A percentile compares a stretch with the other conserved stretches of the same genome.
These are phyloP conservation scores for Tapirus indicus DNA, from an alignment of 2,797 vertebrate species.

Conservation along the genomic window DNA sequence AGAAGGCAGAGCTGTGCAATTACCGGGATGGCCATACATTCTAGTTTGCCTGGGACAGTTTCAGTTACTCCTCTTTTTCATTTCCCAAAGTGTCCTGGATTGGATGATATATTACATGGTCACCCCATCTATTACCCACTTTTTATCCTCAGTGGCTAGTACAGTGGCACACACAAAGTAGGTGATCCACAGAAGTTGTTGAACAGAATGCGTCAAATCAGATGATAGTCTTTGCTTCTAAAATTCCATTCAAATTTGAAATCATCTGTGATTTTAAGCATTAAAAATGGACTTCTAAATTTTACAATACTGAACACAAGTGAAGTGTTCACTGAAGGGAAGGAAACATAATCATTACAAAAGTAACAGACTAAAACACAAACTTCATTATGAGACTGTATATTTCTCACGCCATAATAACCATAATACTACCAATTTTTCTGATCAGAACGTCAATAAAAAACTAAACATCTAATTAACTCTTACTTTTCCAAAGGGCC, in stretches of 20 bases:
- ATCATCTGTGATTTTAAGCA: neutral
- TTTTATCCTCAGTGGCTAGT: neutral
- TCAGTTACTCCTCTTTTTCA: neutral
- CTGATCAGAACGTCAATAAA: neutral
- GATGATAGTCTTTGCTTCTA: neutral
- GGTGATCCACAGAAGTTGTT: neutral
- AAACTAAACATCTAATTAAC: neutral
- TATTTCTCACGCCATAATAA: neutral
- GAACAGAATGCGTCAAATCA: neutral
- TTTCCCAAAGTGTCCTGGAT: neutral
- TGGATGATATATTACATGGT: neutral
- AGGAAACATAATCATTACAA: neutral
- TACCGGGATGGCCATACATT: neutral
- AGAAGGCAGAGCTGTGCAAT: neutral
- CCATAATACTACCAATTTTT: neutral
- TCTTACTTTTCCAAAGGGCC: conserved; percentile 96
- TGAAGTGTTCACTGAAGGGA: neutral
- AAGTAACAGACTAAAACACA: conserved; percentile 14
- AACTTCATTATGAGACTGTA: neutral
- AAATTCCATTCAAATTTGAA: neutral
- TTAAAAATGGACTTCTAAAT: neutral
- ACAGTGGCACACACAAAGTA: neutral
- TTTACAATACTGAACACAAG: neutral
- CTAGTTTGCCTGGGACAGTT: neutral
- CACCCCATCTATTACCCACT: neutral